Conservation (phyloP, 2,113 vertebrate species). For the Myxocyprinus asiaticus region DNA sequence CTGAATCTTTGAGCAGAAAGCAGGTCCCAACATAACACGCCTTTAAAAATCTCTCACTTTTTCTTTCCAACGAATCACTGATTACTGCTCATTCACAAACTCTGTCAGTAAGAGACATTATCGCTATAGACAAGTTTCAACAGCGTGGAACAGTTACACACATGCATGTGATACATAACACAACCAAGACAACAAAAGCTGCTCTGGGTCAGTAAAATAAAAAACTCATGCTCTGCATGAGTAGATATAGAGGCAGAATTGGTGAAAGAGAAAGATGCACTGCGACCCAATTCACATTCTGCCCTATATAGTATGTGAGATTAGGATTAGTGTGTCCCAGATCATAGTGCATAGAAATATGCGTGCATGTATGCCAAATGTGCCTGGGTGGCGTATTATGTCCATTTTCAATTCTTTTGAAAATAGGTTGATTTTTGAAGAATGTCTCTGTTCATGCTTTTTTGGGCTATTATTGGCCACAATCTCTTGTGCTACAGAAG, state of each 20-base stretch:
- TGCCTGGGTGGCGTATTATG: neutral
- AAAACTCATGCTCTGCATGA: neutral
- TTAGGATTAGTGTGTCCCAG: slow-evolving; percentile 38
- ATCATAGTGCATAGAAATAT: slow-evolving; percentile 4
- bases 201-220: neutral
- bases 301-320: slow-evolving; percentile 1
- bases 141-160: neutral
- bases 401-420: neutral
- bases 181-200: slow-evolving; percentile 23
- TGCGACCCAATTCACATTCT: slow-evolving; percentile 25
- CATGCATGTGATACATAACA: neutral
- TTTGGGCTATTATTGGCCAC: no score
- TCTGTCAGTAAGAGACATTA: slow-evolving; percentile 33
- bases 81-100: slow-evolving; percentile 37
- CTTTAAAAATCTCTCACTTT: slow-evolving; percentile 6
- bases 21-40: slow-evolving; percentile 31
- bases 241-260: neutral
- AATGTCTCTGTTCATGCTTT: no score
- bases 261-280: neutral
- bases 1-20: neutral
- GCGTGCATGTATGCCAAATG: neutral
- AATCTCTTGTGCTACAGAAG: no score
- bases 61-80: slow-evolving; percentile 41
- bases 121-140: slow-evolving; percentile 25
- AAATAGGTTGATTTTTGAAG: no score